These are phyloP conservation scores for Passerculus sandwichensis DNA, from an alignment of 2,797 vertebrate species.

Conservation along the genomic window DNA sequence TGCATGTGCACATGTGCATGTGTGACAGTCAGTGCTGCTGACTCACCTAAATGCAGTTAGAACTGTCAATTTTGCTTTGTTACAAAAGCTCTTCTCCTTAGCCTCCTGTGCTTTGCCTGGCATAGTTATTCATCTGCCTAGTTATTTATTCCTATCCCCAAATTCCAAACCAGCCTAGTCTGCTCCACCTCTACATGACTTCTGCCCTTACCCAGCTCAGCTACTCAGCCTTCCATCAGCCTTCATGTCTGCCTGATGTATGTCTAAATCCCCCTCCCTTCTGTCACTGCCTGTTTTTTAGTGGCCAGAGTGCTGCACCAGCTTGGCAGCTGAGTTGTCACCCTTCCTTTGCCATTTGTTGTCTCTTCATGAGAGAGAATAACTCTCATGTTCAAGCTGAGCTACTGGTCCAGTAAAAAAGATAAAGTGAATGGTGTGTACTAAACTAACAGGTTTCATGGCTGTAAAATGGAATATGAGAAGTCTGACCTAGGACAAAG, in stretches of 20 bases:
- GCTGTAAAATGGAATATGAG: rapidly evolving
- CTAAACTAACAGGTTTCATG: not conserved
- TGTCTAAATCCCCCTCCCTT: not conserved
- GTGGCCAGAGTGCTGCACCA: not conserved
- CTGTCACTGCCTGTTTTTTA: not conserved
- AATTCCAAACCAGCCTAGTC: not conserved
- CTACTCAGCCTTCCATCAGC: not conserved
- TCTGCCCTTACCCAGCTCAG: not conserved
- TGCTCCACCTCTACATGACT: not conserved
- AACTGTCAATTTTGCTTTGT: not conserved
- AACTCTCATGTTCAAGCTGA: not conserved
- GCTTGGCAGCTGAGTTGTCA: not conserved
- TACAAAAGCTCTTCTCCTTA: not conserved
- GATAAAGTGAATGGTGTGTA: not conserved
- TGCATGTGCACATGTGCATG: rapidly evolving
- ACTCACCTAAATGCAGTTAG: not conserved
- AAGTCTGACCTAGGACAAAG: not conserved
- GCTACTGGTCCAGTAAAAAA: not conserved
- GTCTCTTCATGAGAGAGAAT: not conserved
- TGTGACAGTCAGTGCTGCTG: not conserved
- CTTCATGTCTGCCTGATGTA: not conserved
- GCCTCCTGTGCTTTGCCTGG: not conserved
- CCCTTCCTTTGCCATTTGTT: not conserved
- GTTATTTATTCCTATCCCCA: not conserved
- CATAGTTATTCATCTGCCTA: not conserved